Percentiles rank a stretch among this genome's conserved stretches.
These are phyloP conservation scores for Vespertilio murinus DNA, from an alignment of 2,797 vertebrate genomes.

Conservation along the genomic window DNA sequence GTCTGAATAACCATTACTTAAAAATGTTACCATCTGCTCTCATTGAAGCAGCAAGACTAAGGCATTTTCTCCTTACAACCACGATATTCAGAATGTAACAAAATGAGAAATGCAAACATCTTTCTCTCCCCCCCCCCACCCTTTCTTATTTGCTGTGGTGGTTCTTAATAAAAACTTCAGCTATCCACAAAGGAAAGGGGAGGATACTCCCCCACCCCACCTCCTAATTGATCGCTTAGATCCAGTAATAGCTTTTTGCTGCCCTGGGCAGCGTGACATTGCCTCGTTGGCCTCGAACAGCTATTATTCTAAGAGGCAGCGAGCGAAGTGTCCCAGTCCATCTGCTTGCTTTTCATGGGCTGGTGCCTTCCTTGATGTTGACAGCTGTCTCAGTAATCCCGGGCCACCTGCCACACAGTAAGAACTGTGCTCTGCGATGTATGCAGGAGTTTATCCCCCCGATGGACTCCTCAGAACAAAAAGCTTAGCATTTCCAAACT, in stretches of 20 bases:
- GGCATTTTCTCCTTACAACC: conserved; percentile 60
- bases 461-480: conserved; percentile 44
- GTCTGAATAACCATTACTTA: conserved; percentile 76
- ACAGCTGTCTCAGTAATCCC: conserved; percentile 82
- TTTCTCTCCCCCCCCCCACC: no score
- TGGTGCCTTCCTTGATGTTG: conserved; percentile 78
- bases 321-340: conserved; percentile 75
- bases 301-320: conserved; percentile 70
- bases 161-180: conserved; percentile 68
- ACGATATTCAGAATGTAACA: conserved; percentile 70
- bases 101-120: conserved; percentile 54
- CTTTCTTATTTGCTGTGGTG: conserved; percentile 18
- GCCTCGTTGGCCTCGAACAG: conserved; percentile 68
- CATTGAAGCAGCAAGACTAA: conserved; percentile 71
- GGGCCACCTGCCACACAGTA: conserved; percentile 82
- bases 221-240: conserved; percentile 62
- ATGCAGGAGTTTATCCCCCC: conserved; percentile 33
- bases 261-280: conserved; percentile 66
- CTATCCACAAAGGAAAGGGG: conserved; percentile 51
- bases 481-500: conserved; percentile 48
- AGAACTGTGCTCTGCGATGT: conserved; percentile 44
- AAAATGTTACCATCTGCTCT: conserved; percentile 82
- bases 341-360: conserved; percentile 81
- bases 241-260: conserved; percentile 70
- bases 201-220: neutral